phyloP scores from a whole-genome alignment of 2,113 vertebrate genomes.

The Cephalopholis sonnerati region DNA sequence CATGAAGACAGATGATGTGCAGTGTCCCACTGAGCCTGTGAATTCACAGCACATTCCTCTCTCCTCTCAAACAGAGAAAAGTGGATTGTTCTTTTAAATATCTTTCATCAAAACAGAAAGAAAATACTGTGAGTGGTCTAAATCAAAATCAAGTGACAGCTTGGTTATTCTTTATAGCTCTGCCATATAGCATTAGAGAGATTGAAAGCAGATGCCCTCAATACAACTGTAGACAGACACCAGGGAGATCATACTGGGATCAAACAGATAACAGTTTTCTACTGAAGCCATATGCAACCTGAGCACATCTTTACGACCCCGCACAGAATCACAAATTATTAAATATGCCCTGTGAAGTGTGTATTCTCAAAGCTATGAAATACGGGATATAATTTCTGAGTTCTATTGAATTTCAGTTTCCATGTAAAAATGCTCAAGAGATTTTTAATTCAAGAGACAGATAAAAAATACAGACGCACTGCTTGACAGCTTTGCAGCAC shows the following conservation, averaged over 20 bases:
- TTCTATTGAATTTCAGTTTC: conserved; percentile 41
- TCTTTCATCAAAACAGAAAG: conserved; percentile 28
- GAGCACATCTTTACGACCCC: conserved; percentile 37
- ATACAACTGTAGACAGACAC: conserved; percentile 45
- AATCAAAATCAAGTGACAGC: conserved; percentile 65
- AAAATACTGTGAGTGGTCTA: conserved; percentile 36
- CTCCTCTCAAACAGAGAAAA: conserved; percentile 16
- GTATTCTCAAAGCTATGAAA: conserved; percentile 3
- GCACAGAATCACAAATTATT: conserved; percentile 14
- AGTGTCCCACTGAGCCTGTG: not conserved
- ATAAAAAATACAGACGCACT: conserved; percentile 22
- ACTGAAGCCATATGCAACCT: conserved; percentile 58
- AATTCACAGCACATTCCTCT: conserved; percentile 3
- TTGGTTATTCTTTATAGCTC: conserved; percentile 63
- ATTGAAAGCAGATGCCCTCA: conserved; percentile 77
- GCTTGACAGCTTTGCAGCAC: conserved; percentile 43
- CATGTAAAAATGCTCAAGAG: conserved; percentile 22
- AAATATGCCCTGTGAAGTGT: conserved; percentile 1
- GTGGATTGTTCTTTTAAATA: conserved; percentile 10
- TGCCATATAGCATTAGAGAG: conserved; percentile 47
- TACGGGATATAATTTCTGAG: not conserved
- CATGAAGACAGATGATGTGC: not conserved
- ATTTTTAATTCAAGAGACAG: conserved; percentile 34
- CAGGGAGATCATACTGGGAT: conserved; percentile 45
- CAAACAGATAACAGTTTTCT: conserved; percentile 61